Evolutionary conservation across 2,797 vertebrate genomes (phyloP), one percentile per base, ranked within the genome.

Genomic region (Rhabdomys pumilio): DNA sequence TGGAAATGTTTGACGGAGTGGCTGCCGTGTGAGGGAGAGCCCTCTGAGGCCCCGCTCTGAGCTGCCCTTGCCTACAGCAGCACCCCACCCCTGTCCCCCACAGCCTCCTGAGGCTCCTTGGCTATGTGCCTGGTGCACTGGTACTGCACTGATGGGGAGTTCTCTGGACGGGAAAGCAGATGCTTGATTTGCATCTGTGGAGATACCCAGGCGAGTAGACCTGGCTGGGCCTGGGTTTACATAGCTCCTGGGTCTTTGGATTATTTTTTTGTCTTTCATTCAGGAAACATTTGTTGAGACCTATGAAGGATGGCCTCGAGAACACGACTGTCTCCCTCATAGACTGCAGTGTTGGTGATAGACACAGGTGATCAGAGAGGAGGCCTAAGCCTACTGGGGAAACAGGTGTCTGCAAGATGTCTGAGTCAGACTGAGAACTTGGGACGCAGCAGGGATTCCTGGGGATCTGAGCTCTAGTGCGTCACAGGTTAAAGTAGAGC

Each of bases 241-340:
- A 14, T 44, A 88, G 38, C 24, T 47, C 53, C 57, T 2, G 1
- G 61, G n/a, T 87, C 69, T 95, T 84, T n/a, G 57, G 67, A 59
- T 41, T 50, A 41, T 65, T 55, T 50, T 10, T 73, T 44, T 85
- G 57, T 75, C 38, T 9, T 75, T 93, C 3, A 13, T 69, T 72
- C 55, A 50, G 2, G 34, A 76, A 76, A 34, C 47, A 2, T 69
- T 61, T 57, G 24, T 17, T 8, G 59, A 65, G 44, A 67, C 13
- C 67, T 31, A 17, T 14, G 7, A 2, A 38, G 29, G 34, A 6
- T 0, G 7, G 38, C 65, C 38, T 3, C 0, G 65, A 67, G n/a
- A 73, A 55, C 20, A 0, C 8, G 7, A 50, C 9, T 47, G 29
- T 81, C 3, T 47, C 31, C 44, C 93, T 90, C 0, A 0, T 0